phyloP scores from a whole-genome alignment of 2,797 vertebrate species.

The Acridotheres tristis region DNA sequence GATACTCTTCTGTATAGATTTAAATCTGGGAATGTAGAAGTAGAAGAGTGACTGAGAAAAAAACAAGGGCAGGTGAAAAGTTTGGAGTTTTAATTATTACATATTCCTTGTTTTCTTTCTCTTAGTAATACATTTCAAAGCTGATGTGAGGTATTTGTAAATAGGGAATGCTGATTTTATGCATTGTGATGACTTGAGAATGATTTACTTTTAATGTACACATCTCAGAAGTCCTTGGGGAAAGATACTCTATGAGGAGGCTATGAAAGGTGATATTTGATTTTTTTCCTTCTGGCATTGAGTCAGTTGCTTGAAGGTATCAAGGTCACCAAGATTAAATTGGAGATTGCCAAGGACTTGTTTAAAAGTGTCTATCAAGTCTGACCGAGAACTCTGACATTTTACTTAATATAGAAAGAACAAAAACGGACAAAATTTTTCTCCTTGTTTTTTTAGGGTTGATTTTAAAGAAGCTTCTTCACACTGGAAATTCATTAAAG shows the following conservation, averaged over 20 bases:
- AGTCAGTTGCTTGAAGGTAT: constrained; percentile 75
- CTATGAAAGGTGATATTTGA: constrained; percentile 74
- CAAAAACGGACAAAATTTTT: background rate
- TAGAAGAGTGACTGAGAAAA: background rate
- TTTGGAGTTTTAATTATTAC: background rate
- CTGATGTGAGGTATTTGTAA: background rate
- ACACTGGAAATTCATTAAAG: constrained; percentile 98
- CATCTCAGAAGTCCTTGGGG: background rate
- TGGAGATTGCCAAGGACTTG: constrained; percentile 85
- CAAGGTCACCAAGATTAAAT: constrained; percentile 81
- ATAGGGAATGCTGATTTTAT: background rate
- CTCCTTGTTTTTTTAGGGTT: constrained; percentile 80
- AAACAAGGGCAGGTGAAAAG: background rate
- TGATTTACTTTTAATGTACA: background rate
- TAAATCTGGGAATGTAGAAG: background rate
- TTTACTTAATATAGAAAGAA: background rate
- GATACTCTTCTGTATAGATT: background rate
- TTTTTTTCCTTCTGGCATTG: constrained; percentile 70
- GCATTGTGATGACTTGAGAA: background rate
- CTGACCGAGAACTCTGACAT: constrained; percentile 85
- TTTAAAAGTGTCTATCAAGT: constrained; percentile 74
- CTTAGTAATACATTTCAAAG: background rate
- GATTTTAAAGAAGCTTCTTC: constrained; percentile 97
- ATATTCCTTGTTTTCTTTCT: background rate
- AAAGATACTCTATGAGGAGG: background rate